Conservation (phyloP, 2,797 vertebrate species). For the Bradypodion pumilum region DNA sequence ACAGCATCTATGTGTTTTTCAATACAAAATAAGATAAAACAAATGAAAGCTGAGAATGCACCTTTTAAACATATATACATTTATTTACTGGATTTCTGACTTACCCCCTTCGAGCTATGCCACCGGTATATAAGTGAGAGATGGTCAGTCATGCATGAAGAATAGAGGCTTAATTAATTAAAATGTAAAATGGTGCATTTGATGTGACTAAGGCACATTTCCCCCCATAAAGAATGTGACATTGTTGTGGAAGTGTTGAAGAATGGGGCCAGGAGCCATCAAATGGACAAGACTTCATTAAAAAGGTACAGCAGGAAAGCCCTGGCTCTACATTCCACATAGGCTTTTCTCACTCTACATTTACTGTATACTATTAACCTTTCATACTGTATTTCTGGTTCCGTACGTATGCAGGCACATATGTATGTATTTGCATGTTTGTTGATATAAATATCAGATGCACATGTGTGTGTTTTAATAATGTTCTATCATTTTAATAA, state of each 20-base stretch:
- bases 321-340: conserved; percentile 53
- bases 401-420: conserved; percentile 52
- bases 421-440: conserved; percentile 43
- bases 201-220: conserved; percentile 69
- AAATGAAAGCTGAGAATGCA: conserved; percentile 45
- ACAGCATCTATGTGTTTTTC: conserved; percentile 33
- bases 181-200: conserved; percentile 72
- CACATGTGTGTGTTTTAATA: not conserved
- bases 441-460: not conserved
- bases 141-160: conserved; percentile 67
- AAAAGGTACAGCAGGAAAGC: conserved; percentile 68
- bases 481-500: too few species aligned
- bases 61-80: not conserved
- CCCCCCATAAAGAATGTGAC: conserved; percentile 71
- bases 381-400: conserved; percentile 54
- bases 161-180: conserved; percentile 73
- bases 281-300: conserved; percentile 73
- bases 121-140: conserved; percentile 65
- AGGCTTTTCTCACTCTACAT: conserved; percentile 38
- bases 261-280: conserved; percentile 66
- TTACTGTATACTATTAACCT: conserved; percentile 66
- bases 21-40: conserved; percentile 54
- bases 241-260: conserved; percentile 73
- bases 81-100: conserved; percentile 31
- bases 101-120: conserved; percentile 64